Evolutionary conservation across 2,888 invertebrate genomes (phyloP).

Genomic region (Cheilosia scutellata): DNA sequence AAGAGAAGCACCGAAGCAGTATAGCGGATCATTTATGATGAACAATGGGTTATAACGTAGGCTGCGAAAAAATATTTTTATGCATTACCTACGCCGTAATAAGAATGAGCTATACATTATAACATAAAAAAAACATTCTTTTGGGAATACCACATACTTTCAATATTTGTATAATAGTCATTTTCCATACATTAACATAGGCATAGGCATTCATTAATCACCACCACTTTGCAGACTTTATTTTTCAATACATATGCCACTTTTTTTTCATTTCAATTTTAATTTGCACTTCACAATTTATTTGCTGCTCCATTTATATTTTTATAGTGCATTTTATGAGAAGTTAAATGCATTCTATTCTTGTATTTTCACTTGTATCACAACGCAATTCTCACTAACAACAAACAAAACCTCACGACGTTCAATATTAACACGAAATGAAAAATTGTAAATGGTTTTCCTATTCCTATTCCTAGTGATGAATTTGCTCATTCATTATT

Average conservation of each 20-base stretch:
- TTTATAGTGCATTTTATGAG: conserved; percentile 3
- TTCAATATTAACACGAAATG: conserved; percentile 30
- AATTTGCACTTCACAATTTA: neutral
- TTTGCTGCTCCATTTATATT: neutral
- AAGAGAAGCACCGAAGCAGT: conserved; percentile 8
- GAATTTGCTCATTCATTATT: conserved; percentile 17
- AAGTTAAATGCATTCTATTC: neutral
- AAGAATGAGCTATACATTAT: neutral
- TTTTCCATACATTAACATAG: neutral
- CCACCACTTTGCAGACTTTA: neutral
- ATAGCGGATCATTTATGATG: neutral
- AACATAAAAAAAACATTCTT: neutral
- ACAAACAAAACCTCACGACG: conserved; percentile 37
- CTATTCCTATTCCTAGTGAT: neutral
- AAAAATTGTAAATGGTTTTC: conserved; percentile 11
- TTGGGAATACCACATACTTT: neutral
- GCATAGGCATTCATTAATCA: neutral
- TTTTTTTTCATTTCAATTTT: conserved; percentile 11
- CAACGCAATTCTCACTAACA: neutral
- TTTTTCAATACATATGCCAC: conserved; percentile 21
- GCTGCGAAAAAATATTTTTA: conserved; percentile 3
- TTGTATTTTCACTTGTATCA: conserved; percentile 25
- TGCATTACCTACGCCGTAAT: conserved; percentile 7
- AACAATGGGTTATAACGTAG: conserved; percentile 28
- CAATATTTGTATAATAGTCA: neutral